Evolutionary conservation across 2,888 invertebrate species (phyloP), one percentile per base, ranked within the genome.

Genomic region (Ethmia dodecea): DNA sequence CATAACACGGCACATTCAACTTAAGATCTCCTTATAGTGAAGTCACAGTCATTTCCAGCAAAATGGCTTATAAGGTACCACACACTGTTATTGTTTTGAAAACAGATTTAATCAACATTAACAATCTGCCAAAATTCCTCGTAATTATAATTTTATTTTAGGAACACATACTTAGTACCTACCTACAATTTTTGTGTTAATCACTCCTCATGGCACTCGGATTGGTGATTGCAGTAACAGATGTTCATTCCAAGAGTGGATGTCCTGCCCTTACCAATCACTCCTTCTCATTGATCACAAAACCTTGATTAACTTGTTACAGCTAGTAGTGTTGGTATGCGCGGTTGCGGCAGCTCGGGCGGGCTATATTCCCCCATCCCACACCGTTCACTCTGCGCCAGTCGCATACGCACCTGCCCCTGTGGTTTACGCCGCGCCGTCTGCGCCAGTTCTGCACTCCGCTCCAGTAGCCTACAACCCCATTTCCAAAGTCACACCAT

Each of bases 61-160:
- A 61, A 68, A 84, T 84, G 83, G 72, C 73, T 64, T 79, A 75
- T 58, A 80, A 79, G 81, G 83, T 83, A 22, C 9, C 5, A 4
- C n/a, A n/a, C n/a, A n/a, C n/a, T n/a, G n/a, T n/a, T n/a, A n/a
- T n/a, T n/a, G n/a, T n/a, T n/a, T n/a, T n/a, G n/a, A n/a, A n/a
- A n/a, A n/a, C n/a, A n/a, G n/a, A n/a, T n/a, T n/a, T n/a, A n/a
- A n/a, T n/a, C n/a, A n/a, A n/a, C n/a, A n/a, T n/a, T n/a, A n/a
- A n/a, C n/a, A n/a, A n/a, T n/a, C n/a, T n/a, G n/a, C n/a, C n/a
- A n/a, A n/a, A n/a, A n/a, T n/a, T n/a, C n/a, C n/a, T n/a, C n/a
- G n/a, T n/a, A n/a, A n/a, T n/a, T n/a, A n/a, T n/a, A n/a, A n/a
- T n/a, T 28, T 25, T 28, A 6, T 37, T 14, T 26, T 33, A 14